Conservation (phyloP, 1,140 invertebrate genomes). For the Bombus fervidus region DNA sequence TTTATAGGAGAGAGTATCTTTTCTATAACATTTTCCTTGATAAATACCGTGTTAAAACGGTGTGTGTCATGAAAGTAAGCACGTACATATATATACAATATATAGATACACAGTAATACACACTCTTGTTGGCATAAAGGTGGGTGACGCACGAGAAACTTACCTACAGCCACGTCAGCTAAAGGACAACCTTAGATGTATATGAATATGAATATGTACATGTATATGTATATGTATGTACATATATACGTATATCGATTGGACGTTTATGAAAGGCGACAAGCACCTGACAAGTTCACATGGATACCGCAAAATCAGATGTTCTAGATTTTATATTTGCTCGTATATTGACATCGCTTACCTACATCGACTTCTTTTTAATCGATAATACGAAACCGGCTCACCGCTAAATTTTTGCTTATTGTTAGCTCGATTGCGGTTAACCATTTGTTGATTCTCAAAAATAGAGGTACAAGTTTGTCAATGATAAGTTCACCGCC, state of each 20-base stretch:
- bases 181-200: slow-evolving; percentile 32
- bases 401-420: neutral
- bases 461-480: neutral
- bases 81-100: too few relatives aligned
- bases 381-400: slow-evolving; percentile 7
- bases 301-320: slow-evolving; percentile 32
- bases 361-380: neutral
- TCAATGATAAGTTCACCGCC: neutral
- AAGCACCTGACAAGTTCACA: slow-evolving; percentile 44
- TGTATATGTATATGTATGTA: too few relatives aligned
- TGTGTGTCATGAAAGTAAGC: too few relatives aligned
- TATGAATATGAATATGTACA: too few relatives aligned
- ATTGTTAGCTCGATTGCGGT: neutral
- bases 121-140: neutral
- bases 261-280: slow-evolving; percentile 41
- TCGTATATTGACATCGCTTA: slow-evolving; percentile 2
- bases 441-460: slow-evolving; percentile 19
- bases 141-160: slow-evolving; percentile 59
- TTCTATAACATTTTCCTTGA: too few relatives aligned
- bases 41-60: too few relatives aligned
- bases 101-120: too few relatives aligned
- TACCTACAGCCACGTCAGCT: slow-evolving; percentile 54
- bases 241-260: slow-evolving; percentile 50
- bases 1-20: too few relatives aligned
- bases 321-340: slow-evolving; percentile 48